phyloP scores from a whole-genome alignment of 2,113 vertebrate species.

The Podarcis muralis region DNA sequence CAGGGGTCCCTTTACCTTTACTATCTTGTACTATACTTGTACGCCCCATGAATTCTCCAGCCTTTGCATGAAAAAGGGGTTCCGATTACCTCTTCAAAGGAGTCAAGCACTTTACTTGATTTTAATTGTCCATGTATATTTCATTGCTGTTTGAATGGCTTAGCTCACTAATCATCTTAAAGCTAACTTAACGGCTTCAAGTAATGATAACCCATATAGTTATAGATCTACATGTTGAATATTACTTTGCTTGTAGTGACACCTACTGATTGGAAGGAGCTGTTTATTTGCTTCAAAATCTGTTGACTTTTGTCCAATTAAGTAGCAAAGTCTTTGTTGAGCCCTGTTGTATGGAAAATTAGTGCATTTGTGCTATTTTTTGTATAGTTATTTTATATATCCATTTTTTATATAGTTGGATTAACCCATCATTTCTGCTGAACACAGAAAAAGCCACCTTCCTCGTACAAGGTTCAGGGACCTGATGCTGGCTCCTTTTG shows the following conservation, averaged over 20 bases:
- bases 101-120: background rate
- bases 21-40: too few relatives aligned
- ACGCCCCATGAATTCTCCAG: too few relatives aligned
- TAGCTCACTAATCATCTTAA: background rate
- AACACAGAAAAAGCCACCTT: background rate
- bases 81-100: background rate
- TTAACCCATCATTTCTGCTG: background rate
- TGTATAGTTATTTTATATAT: background rate
- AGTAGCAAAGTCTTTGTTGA: background rate
- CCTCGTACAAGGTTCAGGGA: background rate
- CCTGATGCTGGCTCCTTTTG: background rate
- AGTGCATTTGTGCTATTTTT: background rate
- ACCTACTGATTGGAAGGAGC: conserved; percentile 32
- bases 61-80: too few relatives aligned
- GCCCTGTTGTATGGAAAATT: background rate
- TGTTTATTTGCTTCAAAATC: background rate
- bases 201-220: background rate
- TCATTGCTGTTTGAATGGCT: background rate
- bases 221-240: background rate
- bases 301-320: background rate
- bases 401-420: too few relatives aligned
- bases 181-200: background rate
- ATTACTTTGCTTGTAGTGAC: conserved; percentile 47
- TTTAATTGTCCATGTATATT: background rate
- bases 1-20: too few relatives aligned